Evolutionary conservation across 2,888 invertebrate genomes (phyloP).

Genomic region (Leucophenga maculata): DNA sequence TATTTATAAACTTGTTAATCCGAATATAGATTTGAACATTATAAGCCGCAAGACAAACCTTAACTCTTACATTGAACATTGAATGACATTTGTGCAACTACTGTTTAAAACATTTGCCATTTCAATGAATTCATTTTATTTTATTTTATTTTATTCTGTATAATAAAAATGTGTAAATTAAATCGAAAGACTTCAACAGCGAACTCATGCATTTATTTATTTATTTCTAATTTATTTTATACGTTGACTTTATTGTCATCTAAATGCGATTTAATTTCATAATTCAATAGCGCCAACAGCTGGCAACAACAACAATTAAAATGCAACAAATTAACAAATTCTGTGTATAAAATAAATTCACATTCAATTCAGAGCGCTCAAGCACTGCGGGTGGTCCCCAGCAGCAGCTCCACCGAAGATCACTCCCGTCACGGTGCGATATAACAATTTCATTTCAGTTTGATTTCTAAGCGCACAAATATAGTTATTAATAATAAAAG

Average conservation of each 20-base stretch:
- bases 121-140: conserved; percentile 1
- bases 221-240: no score
- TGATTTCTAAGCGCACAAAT: conserved; percentile 43
- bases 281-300: neutral
- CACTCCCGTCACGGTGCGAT: conserved; percentile 24
- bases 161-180: neutral
- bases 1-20: no score
- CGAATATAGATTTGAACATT: neutral
- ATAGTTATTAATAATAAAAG: conserved; percentile 55
- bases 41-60: no score
- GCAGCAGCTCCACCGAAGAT: conserved; percentile 2
- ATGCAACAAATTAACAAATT: conserved; percentile 52
- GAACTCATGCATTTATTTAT: conserved; percentile 21
- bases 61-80: conserved; percentile 9
- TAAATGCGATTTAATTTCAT: conserved; percentile 1
- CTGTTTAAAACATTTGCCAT: neutral
- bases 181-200: conserved; percentile 2
- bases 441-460: conserved; percentile 53
- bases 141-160: neutral
- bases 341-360: conserved; percentile 55
- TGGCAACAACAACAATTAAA: conserved; percentile 33
- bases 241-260: neutral
- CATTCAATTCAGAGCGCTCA: neutral
- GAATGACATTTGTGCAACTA: conserved; percentile 9
- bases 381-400: conserved; percentile 53